phyloP scores from a whole-genome alignment of 2,888 invertebrate species.

The Zaprionus bogoriensis region DNA sequence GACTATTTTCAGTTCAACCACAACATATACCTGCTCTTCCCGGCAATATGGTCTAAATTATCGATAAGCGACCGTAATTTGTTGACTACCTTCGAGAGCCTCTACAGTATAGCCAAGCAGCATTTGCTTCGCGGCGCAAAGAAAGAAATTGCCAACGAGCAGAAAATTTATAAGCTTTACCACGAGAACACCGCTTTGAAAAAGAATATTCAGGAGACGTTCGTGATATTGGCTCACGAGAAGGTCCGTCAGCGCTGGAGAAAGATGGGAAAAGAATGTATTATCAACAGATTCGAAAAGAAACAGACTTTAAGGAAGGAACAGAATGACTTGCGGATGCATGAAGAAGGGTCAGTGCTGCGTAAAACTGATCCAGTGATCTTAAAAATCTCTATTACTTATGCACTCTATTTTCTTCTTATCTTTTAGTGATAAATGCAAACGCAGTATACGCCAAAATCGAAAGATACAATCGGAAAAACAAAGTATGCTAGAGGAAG shows the following conservation, averaged over 20 bases:
- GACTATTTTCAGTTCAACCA: conserved; percentile 51
- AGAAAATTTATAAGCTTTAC: conserved; percentile 40
- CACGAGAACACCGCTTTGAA: conserved; percentile 42
- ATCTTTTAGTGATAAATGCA: conserved; percentile 67
- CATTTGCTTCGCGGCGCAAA: conserved; percentile 38
- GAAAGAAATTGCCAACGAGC: conserved; percentile 39
- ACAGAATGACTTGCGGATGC: conserved; percentile 25
- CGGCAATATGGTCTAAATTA: conserved; percentile 9
- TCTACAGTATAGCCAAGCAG: conserved; percentile 28
- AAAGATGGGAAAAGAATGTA: conserved; percentile 8
- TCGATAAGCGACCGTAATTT: conserved; percentile 22
- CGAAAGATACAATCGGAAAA: conserved; percentile 47
- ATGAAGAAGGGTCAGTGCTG: conserved; percentile 34
- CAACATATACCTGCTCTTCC: conserved; percentile 35
- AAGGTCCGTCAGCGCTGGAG: conserved; percentile 24
- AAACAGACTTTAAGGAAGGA: conserved; percentile 15
- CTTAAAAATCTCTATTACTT: too few species aligned
- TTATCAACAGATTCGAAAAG: conserved; percentile 27
- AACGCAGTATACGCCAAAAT: conserved; percentile 62
- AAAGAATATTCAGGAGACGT: conserved; percentile 15
- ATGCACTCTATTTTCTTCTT: not conserved
- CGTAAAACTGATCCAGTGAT: not conserved
- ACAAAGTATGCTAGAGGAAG: conserved; percentile 61
- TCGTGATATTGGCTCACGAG: conserved; percentile 9
- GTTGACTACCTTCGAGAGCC: conserved; percentile 34